These are phyloP conservation scores for Limnephilus rhombicus DNA, from an alignment of 2,888 invertebrate species.

Conservation along the genomic window DNA sequence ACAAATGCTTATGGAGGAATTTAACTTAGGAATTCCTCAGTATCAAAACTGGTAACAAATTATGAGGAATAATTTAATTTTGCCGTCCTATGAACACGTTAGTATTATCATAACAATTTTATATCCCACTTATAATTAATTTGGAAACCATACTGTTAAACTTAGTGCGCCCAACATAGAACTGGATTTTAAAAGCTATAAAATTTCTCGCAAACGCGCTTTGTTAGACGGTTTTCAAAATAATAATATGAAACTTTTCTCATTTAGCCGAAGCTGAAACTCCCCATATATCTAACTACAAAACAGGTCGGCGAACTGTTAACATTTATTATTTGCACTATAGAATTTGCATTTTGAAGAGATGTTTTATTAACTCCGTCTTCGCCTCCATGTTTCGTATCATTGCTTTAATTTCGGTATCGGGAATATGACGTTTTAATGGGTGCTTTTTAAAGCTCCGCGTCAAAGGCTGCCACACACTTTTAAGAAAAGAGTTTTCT, in stretches of 20 bases:
- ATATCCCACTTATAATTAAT: neutral
- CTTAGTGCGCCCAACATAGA: neutral
- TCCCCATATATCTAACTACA: slow-evolving; percentile 14
- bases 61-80: neutral
- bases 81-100: neutral
- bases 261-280: slow-evolving; percentile 16
- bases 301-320: neutral
- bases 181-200: neutral
- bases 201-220: slow-evolving; percentile 27
- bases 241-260: slow-evolving; percentile 47
- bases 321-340: slow-evolving; percentile 26
- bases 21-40: neutral
- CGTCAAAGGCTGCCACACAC: too few relatives aligned
- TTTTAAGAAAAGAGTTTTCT: too few relatives aligned
- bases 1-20: neutral
- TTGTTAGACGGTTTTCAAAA: slow-evolving; percentile 44
- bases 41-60: neutral
- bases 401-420: neutral
- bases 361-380: neutral
- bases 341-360: slow-evolving; percentile 14
- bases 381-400: neutral
- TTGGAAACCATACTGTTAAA: neutral
- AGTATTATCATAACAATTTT: neutral
- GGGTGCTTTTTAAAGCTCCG: neutral
- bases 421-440: neutral